A percentile compares a stretch with the other conserved stretches of the same genome.
These are phyloP conservation scores for Martes flavigula DNA, from an alignment of 2,797 vertebrate genomes.

Conservation along the genomic window DNA sequence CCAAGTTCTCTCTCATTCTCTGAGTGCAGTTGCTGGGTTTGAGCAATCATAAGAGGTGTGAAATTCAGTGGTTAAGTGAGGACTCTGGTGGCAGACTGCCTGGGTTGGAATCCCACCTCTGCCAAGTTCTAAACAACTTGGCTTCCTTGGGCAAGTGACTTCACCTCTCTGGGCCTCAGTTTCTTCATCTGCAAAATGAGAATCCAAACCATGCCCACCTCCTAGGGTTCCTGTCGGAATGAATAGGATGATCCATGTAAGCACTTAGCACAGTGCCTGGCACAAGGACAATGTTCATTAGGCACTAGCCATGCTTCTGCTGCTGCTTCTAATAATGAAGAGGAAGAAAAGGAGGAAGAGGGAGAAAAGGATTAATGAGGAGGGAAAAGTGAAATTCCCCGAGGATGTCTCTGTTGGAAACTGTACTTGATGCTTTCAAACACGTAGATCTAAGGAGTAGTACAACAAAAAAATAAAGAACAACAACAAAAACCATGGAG, in stretches of 20 bases:
- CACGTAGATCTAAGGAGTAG: not conserved
- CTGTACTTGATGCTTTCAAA: not conserved
- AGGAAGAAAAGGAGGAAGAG: not conserved
- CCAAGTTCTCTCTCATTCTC: not conserved
- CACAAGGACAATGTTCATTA: not conserved
- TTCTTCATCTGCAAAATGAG: conserved; percentile 15
- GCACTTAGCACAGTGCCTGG: not conserved
- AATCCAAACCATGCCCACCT: not conserved
- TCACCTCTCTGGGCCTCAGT: not conserved
- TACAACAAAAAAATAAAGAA: not conserved
- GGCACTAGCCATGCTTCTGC: not conserved
- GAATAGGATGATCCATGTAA: not conserved
- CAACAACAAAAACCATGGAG: not conserved
- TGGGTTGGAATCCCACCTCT: not conserved
- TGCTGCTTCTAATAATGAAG: not conserved
- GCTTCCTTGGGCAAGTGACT: not conserved
- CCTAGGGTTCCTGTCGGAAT: not conserved
- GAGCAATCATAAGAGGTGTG: not conserved
- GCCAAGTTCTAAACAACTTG: not conserved
- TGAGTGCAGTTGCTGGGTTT: not conserved
- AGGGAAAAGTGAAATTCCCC: not conserved
- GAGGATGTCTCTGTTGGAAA: not conserved
- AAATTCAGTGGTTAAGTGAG: not conserved
- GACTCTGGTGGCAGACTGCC: not conserved
- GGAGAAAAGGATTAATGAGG: not conserved